These are phyloP conservation scores for Nasalis larvatus DNA, from an alignment of 2,113 vertebrate species.

Conservation along the genomic window DNA sequence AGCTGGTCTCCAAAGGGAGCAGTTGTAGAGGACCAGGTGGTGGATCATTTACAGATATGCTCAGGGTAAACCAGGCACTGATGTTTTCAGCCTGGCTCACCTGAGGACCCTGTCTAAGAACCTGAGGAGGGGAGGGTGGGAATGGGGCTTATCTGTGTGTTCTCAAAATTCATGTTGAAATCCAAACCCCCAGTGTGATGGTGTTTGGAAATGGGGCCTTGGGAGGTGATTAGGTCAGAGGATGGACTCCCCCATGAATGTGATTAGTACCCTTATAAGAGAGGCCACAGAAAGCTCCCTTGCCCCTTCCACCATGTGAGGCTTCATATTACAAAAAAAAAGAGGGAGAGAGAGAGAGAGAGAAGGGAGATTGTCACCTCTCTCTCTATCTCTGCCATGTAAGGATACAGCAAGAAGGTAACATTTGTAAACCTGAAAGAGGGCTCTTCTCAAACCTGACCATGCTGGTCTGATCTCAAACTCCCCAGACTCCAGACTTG, in stretches of 20 bases:
- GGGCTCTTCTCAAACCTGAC: background rate
- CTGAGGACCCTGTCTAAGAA: background rate
- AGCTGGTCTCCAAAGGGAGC: background rate
- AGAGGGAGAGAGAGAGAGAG: too few species aligned
- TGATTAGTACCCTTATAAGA: background rate
- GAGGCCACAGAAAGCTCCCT: background rate
- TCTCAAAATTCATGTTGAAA: background rate
- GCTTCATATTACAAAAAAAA: background rate
- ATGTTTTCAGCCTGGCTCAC: background rate
- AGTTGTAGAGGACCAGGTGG: background rate
- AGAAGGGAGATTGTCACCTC: background rate
- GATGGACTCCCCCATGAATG: background rate
- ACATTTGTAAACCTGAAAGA: background rate
- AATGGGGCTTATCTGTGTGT: background rate
- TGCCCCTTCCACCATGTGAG: background rate
- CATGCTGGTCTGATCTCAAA: background rate
- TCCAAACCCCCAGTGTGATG: background rate
- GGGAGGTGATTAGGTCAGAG: background rate
- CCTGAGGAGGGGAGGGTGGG: rapidly evolving
- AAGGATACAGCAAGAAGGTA: background rate
- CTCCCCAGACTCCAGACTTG: background rate
- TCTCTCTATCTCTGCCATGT: background rate
- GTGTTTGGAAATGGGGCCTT: background rate
- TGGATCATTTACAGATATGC: background rate
- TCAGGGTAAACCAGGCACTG: background rate